Evolutionary conservation across 2,113 vertebrate genomes (phyloP), one percentile per base, ranked within the genome.

Genomic region (Conger conger): DNA sequence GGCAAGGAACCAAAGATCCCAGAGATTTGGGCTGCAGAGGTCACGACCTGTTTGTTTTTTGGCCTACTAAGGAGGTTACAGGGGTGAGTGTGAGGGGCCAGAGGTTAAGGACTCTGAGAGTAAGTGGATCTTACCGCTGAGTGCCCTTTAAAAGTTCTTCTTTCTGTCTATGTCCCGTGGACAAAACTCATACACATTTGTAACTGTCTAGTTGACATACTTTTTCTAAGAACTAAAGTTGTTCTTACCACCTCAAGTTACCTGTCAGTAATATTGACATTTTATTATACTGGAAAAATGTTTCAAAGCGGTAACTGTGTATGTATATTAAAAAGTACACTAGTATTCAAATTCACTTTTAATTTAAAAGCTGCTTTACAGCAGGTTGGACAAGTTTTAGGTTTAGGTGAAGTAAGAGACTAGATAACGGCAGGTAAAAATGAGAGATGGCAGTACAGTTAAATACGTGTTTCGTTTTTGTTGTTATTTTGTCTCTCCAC

Each of bases 21-120:
- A 33, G 36, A 79, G 53, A 63, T 84, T 76, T 79, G 37, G 50
- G 27, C 30, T 37, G 53, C 27, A 40, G 86, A 87, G 90, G 89
- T 89, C 86, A 35, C 15, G 85, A 87, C 91, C 89, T 91, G 88
- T 91, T 91, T 93, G 91, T 93, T 92, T 93, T 90, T 80, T 33
- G n/a, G 20, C 45, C 79, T 16, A 13, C 27, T 36, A 63, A 36
- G 7, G 77, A 35, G 73, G 45, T 84, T 87, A 87, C 85, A 87
- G 80, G 83, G 76, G 91, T 88, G 88, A 83, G 87, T 90, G 91
- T 91, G 17, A 87, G 83, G 91, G 92, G 91, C 90, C 88, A 82
- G 82, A 86, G 78, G 78, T 45, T 54, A 84, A 81, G 86, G 84
- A 83, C 85, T 89, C 87, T 84, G 81, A 87, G 84, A 82, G 89